These are phyloP conservation scores for Alloscopus bannaensis DNA, from an alignment of 2,888 invertebrate genomes.

Conservation along the genomic window DNA sequence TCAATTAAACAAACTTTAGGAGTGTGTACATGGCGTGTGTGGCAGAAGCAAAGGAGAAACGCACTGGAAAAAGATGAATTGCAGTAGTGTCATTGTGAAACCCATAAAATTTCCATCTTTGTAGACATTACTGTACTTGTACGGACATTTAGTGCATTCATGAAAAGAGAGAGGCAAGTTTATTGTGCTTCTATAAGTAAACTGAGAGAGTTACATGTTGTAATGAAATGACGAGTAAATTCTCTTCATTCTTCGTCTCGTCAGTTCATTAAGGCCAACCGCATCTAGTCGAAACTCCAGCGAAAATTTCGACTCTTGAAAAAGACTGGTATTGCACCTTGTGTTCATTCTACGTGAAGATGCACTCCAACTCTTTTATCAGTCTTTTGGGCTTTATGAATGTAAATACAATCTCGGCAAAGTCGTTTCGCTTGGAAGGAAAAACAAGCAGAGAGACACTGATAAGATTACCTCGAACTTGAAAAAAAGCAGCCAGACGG, in stretches of 20 bases:
- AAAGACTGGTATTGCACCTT: background rate
- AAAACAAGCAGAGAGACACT: conserved; percentile 58
- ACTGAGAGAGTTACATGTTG: too few species aligned
- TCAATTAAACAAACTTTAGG: background rate
- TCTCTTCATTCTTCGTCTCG: background rate
- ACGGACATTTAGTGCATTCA: conserved; percentile 31
- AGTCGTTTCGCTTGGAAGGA: conserved; percentile 8
- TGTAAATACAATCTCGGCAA: conserved; percentile 18
- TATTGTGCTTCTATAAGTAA: too few species aligned
- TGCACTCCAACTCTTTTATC: background rate
- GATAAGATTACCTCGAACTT: conserved; percentile 58
- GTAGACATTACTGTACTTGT: conserved; percentile 25
- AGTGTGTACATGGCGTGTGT: too few species aligned
- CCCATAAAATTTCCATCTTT: conserved; percentile 41
- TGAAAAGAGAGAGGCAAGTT: too few species aligned
- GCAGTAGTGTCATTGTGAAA: conserved; percentile 16
- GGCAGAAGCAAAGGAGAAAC: conserved; percentile 3
- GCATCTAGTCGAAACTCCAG: too few species aligned
- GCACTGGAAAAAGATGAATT: conserved; percentile 5
- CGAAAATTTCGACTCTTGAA: background rate
- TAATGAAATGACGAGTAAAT: background rate
- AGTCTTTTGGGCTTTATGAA: background rate
- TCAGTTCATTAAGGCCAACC: too few species aligned
- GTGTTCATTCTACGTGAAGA: background rate
- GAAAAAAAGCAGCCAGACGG: conserved; percentile 28